Base-by-base conservation (phyloP, 2,113 vertebrate species). In the Butorides virescens region DNA sequence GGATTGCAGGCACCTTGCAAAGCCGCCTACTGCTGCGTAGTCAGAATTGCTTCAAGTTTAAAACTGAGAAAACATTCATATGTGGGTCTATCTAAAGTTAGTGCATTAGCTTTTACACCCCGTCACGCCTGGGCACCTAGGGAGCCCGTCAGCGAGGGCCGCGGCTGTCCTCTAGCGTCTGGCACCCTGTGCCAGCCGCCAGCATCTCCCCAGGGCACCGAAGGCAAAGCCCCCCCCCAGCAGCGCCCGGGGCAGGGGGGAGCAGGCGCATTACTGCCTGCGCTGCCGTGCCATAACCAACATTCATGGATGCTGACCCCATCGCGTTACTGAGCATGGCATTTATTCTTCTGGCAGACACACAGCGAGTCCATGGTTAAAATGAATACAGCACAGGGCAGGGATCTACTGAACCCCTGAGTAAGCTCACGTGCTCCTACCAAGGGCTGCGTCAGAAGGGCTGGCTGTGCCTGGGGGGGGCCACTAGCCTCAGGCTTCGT, bases 41-140 rank as follows among this genome's bases (percentile, higher is more conserved):
- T 96, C 94, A 95, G 93, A 96, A 96, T 61, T 95, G 96, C 96
- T 98, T 98, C 98, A 98, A 98, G 98, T 98, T 98, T 97, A 95
- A 90, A 87, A 95, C 15, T 84, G 87, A 93, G 94, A 97, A 89
- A 84, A 98, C 98, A 98, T 98, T 98, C 97, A 96, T 93, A 74
- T 95, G 95, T 63, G 63, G 95, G 68, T 93, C 95, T 95, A 62
- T 44, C 95, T 95, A 92, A 91, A 79, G 70, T 96, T 95, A 96
- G 96, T 97, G 97, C 97, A 94, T 95, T 86, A 86, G 86, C 95
- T 93, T 79, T 86, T 73, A 93, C 83, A 70, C 62, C 68, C 53
- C 87, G 74, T 74, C 88, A 76, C 7, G 8, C 75, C 37, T 13
- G 36, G 44, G 79, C 59, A 81, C 56, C 77, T 66, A 15, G 59